Conservation (phyloP, 2,888 invertebrate genomes). For the Drosophila robusta region DNA sequence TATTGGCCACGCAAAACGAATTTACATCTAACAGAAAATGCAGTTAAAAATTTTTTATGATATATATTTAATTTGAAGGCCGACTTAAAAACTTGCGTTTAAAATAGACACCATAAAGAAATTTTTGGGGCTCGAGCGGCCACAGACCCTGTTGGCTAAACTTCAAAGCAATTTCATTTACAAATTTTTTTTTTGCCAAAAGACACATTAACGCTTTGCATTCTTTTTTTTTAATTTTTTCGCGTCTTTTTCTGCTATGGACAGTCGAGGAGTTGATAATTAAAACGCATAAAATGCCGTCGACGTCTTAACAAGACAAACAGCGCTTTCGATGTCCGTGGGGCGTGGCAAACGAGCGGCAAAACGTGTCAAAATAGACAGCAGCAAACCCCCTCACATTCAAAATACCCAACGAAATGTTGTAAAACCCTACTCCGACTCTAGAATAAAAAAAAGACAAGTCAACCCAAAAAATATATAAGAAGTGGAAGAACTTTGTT, state of each 20-base stretch:
- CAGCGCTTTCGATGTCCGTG: conserved; percentile 52
- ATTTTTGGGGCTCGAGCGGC: neutral
- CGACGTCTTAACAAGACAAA: conserved; percentile 66
- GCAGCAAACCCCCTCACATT: conserved; percentile 24
- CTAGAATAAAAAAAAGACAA: conserved; percentile 6
- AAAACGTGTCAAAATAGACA: conserved; percentile 73
- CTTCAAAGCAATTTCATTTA: conserved; percentile 22
- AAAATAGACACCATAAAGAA: neutral
- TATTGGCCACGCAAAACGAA: neutral
- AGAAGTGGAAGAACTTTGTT: conserved; percentile 45
- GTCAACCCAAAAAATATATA: conserved; percentile 18
- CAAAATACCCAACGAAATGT: neutral
- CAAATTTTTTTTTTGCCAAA: conserved; percentile 8
- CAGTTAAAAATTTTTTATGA: neutral
- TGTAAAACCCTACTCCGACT: conserved; percentile 28
- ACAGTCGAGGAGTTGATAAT: conserved; percentile 63
- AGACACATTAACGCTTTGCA: conserved; percentile 24
- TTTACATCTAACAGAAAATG: neutral
- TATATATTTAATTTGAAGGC: neutral
- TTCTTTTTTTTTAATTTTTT: conserved; percentile 5
- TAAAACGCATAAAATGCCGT: conserved; percentile 67
- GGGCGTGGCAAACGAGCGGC: conserved; percentile 49
- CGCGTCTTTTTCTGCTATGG: conserved; percentile 4
- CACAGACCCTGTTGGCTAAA: too few relatives aligned
- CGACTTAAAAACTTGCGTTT: neutral